Percentiles rank a stretch among this genome's conserved stretches.
phyloP scores from a whole-genome alignment of 2,797 vertebrate genomes.

The Propithecus perrieri region DNA sequence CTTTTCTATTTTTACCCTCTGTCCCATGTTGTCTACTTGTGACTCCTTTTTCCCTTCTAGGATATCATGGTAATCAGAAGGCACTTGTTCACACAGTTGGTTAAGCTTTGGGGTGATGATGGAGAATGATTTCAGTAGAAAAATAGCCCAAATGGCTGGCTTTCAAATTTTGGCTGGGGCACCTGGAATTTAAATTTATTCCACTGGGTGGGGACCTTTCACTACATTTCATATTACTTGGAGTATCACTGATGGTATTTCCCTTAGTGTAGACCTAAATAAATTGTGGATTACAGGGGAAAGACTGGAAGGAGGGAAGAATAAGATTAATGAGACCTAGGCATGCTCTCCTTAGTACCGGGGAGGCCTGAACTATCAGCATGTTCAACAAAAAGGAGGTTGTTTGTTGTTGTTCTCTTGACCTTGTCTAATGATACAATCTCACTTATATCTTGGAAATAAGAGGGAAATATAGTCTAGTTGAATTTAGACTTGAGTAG shows the following conservation, averaged over 20 bases:
- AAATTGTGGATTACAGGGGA: background rate
- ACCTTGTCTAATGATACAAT: background rate
- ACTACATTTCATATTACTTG: background rate
- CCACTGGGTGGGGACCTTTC: background rate
- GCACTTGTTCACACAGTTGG: background rate
- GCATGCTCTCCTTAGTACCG: background rate
- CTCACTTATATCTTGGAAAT: background rate
- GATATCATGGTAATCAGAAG: background rate
- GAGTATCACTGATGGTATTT: background rate
- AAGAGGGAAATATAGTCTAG: background rate
- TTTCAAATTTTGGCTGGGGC: background rate
- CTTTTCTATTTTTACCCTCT: background rate
- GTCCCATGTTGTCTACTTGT: background rate
- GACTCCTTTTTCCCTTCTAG: background rate
- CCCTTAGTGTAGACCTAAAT: background rate
- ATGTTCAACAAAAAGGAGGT: background rate
- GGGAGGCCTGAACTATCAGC: background rate
- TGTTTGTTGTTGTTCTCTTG: background rate
- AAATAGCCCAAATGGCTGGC: background rate
- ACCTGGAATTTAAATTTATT: conserved; percentile 30
- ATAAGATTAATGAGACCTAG: background rate
- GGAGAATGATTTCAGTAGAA: background rate
- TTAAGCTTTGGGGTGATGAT: background rate
- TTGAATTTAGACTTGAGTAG: background rate
- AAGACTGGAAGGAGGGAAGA: background rate